Evolutionary conservation across 2,113 vertebrate species (phyloP).

Genomic region (Zapus hudsonius): DNA sequence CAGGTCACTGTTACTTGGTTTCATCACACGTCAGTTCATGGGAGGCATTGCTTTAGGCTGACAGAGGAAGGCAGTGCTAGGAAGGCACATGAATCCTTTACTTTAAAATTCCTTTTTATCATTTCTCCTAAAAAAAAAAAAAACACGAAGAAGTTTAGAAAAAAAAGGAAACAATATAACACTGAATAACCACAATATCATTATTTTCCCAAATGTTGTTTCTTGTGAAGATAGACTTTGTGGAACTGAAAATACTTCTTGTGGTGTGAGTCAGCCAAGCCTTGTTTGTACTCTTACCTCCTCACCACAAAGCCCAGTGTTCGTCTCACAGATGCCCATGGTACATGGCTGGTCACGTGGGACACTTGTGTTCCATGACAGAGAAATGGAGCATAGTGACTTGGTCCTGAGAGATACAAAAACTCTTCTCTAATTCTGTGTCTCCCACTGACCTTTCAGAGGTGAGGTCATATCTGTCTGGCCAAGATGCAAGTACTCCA

Average conservation of each 20-base stretch:
- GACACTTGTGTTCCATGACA: not conserved
- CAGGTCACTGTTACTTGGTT: not conserved
- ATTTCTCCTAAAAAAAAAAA: slow-evolving; percentile 50
- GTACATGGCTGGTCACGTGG: not conserved
- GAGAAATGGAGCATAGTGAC: not conserved
- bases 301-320: not conserved
- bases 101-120: slow-evolving; percentile 64
- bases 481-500: not conserved
- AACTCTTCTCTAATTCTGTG: not conserved
- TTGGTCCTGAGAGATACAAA: not conserved
- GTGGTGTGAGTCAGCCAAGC: not conserved
- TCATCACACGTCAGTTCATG: accelerated
- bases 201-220: slow-evolving; percentile 38
- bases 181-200: slow-evolving; percentile 28
- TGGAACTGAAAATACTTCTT: not conserved
- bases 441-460: not conserved
- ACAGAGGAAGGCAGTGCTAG: not conserved
- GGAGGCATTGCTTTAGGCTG: slow-evolving; percentile 8
- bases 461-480: not conserved
- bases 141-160: slow-evolving; percentile 20
- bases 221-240: not conserved
- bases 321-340: not conserved
- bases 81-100: slow-evolving; percentile 20
- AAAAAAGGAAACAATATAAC: slow-evolving; percentile 39
- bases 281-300: not conserved